A percentile compares a stretch with the other conserved stretches of the same genome.
Conservation (phyloP, 2,113 vertebrate genomes). For the Eonycteris spelaea region DNA sequence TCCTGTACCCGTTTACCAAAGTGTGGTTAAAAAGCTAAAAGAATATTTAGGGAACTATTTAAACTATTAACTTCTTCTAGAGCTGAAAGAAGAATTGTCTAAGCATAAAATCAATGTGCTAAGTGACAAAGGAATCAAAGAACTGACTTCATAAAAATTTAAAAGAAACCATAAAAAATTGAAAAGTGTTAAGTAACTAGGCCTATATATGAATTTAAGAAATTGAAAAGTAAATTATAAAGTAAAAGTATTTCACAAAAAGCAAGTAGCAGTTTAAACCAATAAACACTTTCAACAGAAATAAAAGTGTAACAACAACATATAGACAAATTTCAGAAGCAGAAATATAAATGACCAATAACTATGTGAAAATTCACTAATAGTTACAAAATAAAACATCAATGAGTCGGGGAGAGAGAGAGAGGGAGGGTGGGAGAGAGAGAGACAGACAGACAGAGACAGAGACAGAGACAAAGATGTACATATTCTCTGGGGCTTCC, state of each 20-base stretch:
- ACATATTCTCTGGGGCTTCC: not conserved
- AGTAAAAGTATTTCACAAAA: constrained; percentile 31
- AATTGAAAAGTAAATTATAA: constrained; percentile 50
- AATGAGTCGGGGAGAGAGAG: not conserved
- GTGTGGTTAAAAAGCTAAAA: constrained; percentile 30
- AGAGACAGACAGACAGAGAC: not conserved
- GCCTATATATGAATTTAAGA: not conserved
- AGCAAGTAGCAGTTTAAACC: constrained; percentile 18
- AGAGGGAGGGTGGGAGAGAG: not conserved
- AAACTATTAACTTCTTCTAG: constrained; percentile 20
- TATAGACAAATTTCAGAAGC: constrained; percentile 2
- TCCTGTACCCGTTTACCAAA: not conserved
- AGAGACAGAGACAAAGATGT: not conserved
- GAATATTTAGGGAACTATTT: constrained; percentile 29
- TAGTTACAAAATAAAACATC: not conserved
- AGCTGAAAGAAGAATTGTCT: constrained; percentile 5
- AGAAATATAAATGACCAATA: not conserved
- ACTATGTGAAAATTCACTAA: not conserved
- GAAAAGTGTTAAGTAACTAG: not conserved
- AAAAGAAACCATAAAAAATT: constrained; percentile 39
- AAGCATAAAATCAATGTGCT: constrained; percentile 33
- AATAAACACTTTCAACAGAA: constrained; percentile 24
- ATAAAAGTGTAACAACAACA: not conserved
- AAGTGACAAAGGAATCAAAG: constrained; percentile 36
- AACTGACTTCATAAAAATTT: constrained; percentile 17